Base-by-base conservation (phyloP, 1,140 invertebrate genomes). In the Rhyzopertha dominica region DNA sequence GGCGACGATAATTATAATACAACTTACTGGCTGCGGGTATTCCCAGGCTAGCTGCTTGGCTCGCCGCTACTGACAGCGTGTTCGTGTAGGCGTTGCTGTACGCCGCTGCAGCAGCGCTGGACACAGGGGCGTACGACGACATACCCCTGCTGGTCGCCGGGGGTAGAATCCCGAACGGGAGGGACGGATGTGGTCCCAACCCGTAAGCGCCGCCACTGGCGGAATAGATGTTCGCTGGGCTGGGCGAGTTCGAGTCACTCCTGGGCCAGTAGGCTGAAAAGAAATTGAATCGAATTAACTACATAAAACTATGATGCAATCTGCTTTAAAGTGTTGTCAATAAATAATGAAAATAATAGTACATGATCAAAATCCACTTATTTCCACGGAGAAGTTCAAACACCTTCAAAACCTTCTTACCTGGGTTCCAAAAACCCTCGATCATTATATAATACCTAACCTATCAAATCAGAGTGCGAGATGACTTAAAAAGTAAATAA, bases 51-150 rank as follows among this genome's bases (percentile, higher is more conserved):
- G 85, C 84, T 19, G 85, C 85, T 68, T 87, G 85, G 64, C 79
- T 87, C 39, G 84, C 85, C 19, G 84, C 85, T 42, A 85, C 84
- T 46, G 82, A 82, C 49, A 87, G 75, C 28, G 84, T 87, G 43
- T 81, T 84, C 40, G 82, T 78, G 60, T 80, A 79, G 50, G 79
- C 77, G 60, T 77, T 77, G 54, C 66, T 69, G 43, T 66, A 73
- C 41, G 70, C 75, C 19, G 71, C 67, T 39, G 61, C 64, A 41
- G 65, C 66, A 30, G 59, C 64, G 28, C 50, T 69, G 49, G 64
- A 71, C 53, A 61, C 70, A 24, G 68, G 72, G 32, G 62, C 65
- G 50, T 59, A 69, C 58, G 61, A 58, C 36, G 24, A 67, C 24
- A 51, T 43, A 29, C 44, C 56, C 26, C 49, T 47, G 32, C 51